These are phyloP conservation scores for Syngnathus scovelli DNA, from an alignment of 2,113 vertebrate species.

Conservation along the genomic window DNA sequence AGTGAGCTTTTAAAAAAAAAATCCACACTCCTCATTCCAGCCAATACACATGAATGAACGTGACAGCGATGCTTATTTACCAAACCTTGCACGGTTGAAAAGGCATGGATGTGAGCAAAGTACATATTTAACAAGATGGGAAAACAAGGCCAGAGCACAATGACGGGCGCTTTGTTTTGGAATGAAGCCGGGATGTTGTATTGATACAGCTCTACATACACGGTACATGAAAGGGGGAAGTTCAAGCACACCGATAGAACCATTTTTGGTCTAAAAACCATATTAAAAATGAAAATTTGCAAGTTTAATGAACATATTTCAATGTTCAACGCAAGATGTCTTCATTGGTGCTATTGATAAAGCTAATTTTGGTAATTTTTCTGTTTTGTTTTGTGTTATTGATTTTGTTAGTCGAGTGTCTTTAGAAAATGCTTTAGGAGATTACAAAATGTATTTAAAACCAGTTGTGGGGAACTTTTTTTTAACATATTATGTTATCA, in stretches of 20 bases:
- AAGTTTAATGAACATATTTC: neutral
- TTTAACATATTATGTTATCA: no score
- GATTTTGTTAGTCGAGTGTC: no score
- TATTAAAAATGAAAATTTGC: neutral
- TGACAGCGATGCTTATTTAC: conserved; percentile 48
- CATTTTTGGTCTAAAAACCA: no score
- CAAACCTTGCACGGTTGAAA: conserved; percentile 41
- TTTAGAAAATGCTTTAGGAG: no score
- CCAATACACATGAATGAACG: conserved; percentile 41
- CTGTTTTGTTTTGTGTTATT: no score
- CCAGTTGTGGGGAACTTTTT: no score
- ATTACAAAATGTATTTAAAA: no score
- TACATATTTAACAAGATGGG: conserved; percentile 23
- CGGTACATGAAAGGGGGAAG: neutral
- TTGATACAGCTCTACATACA: neutral
- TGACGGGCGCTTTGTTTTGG: neutral
- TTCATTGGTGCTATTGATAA: no score
- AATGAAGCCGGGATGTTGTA: neutral
- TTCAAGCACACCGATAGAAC: no score
- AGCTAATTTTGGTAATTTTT: no score
- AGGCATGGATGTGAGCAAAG: conserved; percentile 22
- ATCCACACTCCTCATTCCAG: conserved; percentile 24
- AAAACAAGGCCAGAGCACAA: conserved; percentile 18
- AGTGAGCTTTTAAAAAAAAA: conserved; percentile 19
- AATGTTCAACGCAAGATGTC: neutral